Percentiles rank a stretch among this genome's conserved stretches.
Evolutionary conservation across 1,140 invertebrate species (phyloP).

Genomic region (Trinorchestia longiramus): DNA sequence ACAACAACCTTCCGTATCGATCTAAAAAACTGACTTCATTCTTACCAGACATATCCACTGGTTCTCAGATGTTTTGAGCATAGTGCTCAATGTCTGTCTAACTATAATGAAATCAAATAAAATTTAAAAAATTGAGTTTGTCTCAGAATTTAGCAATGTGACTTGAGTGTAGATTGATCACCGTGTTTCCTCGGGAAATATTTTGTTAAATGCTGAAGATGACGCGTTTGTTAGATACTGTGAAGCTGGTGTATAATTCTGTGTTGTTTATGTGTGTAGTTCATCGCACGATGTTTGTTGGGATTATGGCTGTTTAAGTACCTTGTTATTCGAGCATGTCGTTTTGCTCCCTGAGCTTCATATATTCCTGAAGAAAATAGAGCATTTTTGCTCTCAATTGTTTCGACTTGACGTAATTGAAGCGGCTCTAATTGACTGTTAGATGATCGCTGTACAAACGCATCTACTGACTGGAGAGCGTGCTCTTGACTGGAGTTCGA

Average conservation of each 20-base stretch:
- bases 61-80: neutral
- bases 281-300: neutral
- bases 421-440: neutral
- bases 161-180: neutral
- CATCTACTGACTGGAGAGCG: neutral
- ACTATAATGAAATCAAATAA: too few species aligned
- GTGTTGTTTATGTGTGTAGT: conserved; percentile 28
- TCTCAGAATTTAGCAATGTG: neutral
- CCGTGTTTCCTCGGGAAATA: neutral
- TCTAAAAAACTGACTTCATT: neutral
- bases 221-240: neutral
- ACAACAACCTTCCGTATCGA: neutral
- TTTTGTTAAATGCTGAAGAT: neutral
- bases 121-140: too few species aligned
- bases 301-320: conserved; percentile 4
- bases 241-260: conserved; percentile 39
- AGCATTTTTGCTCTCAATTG: neutral
- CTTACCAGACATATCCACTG: neutral
- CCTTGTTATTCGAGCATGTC: conserved; percentile 27
- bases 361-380: neutral
- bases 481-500: neutral
- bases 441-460: neutral
- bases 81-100: neutral
- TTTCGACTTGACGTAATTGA: neutral
- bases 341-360: conserved; percentile 7